Evolutionary conservation across 1,140 invertebrate genomes (phyloP).

Genomic region (Nasonia giraulti): DNA sequence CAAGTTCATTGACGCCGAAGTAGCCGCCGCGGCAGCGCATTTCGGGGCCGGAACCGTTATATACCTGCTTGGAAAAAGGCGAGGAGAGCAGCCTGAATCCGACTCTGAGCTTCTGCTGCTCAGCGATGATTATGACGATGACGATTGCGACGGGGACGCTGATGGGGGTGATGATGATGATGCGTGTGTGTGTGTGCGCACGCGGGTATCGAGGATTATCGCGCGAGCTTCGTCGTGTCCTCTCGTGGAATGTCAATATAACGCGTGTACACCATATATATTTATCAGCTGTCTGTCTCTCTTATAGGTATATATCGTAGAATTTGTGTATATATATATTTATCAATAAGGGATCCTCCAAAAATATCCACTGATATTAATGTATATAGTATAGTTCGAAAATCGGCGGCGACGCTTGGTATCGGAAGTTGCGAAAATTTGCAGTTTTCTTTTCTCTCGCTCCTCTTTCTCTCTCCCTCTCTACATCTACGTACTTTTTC

Average conservation of each 20-base stretch:
- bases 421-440: not conserved
- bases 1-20: slow-evolving; percentile 45
- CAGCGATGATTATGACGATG: not conserved
- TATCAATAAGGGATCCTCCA: slow-evolving; percentile 1
- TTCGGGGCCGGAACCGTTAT: slow-evolving; percentile 45
- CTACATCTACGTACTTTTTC: not conserved
- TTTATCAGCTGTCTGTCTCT: no score
- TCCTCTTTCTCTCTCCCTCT: no score
- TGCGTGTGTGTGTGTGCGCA: not conserved
- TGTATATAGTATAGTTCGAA: not conserved
- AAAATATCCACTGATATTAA: not conserved
- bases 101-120: not conserved
- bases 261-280: not conserved
- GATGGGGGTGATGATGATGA: not conserved
- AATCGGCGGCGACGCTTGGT: not conserved
- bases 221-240: not conserved
- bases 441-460: not conserved
- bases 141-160: not conserved
- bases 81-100: not conserved
- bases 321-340: not conserved
- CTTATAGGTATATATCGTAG: not conserved
- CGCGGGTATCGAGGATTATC: not conserved
- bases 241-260: slow-evolving; percentile 28
- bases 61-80: not conserved
- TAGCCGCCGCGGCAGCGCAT: slow-evolving; percentile 19